Base-by-base conservation (phyloP, 2,797 vertebrate species). In the Paedocypris micromegethes region DNA sequence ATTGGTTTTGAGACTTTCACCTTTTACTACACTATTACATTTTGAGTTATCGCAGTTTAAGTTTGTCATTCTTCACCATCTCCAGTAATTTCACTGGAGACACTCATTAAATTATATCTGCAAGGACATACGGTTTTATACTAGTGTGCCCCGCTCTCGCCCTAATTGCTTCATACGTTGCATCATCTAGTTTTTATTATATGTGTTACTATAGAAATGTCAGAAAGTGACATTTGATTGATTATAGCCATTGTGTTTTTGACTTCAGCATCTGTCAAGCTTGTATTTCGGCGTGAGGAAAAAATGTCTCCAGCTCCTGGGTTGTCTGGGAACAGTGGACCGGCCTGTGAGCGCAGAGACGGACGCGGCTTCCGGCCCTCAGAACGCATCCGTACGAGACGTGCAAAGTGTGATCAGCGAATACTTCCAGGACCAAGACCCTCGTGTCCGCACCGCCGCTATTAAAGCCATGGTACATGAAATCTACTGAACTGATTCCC, bases 401-500 rank as follows among this genome's bases (percentile, higher is more conserved):
- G 91, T 94, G 5, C 96, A 96, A 86, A 92, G 89, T 72, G 92
- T 98, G 71, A 94, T 99, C 81, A 95, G 95, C 2, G 95, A 97
- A 77, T 93, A 94, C 79, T 98, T 98, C 66, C 88, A 77, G 64
- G 97, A 99, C 83, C 97, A 98, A 82, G 97, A 98, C 57, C 93
- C 97, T 43, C 88, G 96, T 58, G 97, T 98, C 8, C 92, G 97
- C 66, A 96, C 94, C 0, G 94, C 93, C 39, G 96, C 95, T 55
- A 89, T 99, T 78, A 98, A 98, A 87, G 95, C 96, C 44, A 97
- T 94, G 96, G 97, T 97, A 57, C 45, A 87, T 8, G 71, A 40
- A n/a, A 7, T 37, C 0, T 57, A 9, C 42, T 46, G 23, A 37
- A 1, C 67, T 62, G 8, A 51, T 3, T 64, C 45, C 5, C 40